Evolutionary conservation across 2,797 vertebrate genomes (phyloP).

Genomic region (Rhinatrema bivittatum): DNA sequence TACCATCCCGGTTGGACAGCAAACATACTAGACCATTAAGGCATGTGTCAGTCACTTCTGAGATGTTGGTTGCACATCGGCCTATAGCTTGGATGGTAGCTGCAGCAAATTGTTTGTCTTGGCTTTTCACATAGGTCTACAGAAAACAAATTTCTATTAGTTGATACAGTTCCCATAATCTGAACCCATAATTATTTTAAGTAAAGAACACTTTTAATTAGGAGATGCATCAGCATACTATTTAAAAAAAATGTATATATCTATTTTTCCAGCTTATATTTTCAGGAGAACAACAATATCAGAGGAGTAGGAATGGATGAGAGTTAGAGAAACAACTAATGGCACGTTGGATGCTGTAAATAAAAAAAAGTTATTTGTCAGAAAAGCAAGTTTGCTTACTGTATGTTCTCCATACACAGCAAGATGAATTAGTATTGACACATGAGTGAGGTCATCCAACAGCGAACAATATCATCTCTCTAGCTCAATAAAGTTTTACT

Average conservation of each 20-base stretch:
- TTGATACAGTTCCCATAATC: background rate
- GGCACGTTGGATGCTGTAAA: no score
- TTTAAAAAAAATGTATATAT: background rate
- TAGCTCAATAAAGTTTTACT: no score
- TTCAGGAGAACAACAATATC: no score
- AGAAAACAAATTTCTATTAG: conserved; percentile 30
- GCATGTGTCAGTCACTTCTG: conserved; percentile 87
- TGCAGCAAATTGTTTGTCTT: conserved; percentile 91
- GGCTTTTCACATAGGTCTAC: conserved; percentile 95
- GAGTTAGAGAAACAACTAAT: no score
- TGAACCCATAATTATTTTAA: background rate
- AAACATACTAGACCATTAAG: conserved; percentile 87
- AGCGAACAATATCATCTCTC: no score
- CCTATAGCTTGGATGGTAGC: conserved; percentile 94
- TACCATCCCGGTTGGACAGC: conserved; percentile 93
- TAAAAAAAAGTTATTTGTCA: no score
- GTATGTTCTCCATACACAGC: no score
- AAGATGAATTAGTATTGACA: no score
- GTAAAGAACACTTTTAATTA: background rate
- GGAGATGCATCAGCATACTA: background rate
- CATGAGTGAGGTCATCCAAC: no score
- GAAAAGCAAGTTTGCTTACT: no score
- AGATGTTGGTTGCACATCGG: conserved; percentile 88
- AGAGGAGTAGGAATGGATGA: no score
- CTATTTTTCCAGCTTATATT: background rate